Evolutionary conservation across 2,888 invertebrate genomes (phyloP).

Genomic region (Alloscopus bannaensis): DNA sequence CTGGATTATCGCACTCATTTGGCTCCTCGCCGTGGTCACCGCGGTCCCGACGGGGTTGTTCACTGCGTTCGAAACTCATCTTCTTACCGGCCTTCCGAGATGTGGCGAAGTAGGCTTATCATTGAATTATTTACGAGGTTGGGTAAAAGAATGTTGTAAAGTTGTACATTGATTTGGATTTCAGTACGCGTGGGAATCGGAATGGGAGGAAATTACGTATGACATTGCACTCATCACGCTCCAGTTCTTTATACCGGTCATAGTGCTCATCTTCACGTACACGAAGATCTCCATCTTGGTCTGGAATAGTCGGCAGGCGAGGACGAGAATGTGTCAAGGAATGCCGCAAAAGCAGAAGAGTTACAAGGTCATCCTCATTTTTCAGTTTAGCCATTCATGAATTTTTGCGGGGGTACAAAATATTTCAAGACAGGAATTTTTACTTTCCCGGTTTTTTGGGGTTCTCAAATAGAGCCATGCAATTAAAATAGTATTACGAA

Average conservation of each 20-base stretch:
- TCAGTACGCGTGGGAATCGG: constrained; percentile 80
- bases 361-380: no score
- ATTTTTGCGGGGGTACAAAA: no score
- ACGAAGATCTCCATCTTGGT: constrained; percentile 89
- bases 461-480: no score
- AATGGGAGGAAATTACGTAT: constrained; percentile 83
- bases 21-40: constrained; percentile 86
- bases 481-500: no score
- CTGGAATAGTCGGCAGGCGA: constrained; percentile 86
- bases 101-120: constrained; percentile 59
- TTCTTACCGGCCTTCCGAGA: constrained; percentile 25
- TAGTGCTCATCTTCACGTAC: constrained; percentile 89
- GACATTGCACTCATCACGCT: constrained; percentile 85
- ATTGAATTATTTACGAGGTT: background rate
- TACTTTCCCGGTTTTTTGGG: no score
- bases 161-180: constrained; percentile 7
- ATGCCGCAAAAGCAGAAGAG: constrained; percentile 36
- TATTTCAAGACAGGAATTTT: no score
- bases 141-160: background rate
- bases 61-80: constrained; percentile 75
- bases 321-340: constrained; percentile 39
- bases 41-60: constrained; percentile 84
- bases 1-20: constrained; percentile 82
- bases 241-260: constrained; percentile 88
- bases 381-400: no score